A percentile compares a stretch with the other conserved stretches of the same genome.
Evolutionary conservation across 2,113 vertebrate species (phyloP).

Genomic region (Vidua chalybeata): DNA sequence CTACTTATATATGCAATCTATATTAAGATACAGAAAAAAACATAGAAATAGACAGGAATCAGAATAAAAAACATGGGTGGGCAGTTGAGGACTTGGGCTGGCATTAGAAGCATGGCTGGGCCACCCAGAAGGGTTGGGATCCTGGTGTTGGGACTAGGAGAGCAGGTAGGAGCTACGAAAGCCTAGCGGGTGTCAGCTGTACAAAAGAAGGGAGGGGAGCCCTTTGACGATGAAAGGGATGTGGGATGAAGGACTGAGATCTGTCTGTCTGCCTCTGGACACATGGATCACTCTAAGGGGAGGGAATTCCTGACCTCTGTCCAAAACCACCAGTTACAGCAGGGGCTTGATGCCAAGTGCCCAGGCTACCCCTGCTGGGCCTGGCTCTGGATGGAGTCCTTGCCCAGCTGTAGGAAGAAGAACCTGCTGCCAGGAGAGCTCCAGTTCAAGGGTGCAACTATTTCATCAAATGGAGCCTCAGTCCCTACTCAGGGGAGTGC

Average conservation of each 20-base stretch:
- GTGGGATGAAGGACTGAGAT: not conserved
- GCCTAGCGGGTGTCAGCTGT: not conserved
- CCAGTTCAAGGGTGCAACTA: not conserved
- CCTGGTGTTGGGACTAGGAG: not conserved
- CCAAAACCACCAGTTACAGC: not conserved
- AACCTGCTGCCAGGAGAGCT: not conserved
- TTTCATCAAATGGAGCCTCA: not conserved
- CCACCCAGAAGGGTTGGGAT: not conserved
- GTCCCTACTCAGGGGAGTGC: not conserved
- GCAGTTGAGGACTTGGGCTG: not conserved
- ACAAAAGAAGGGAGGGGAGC: not conserved
- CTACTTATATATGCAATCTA: not conserved
- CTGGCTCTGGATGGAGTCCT: not conserved
- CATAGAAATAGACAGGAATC: not conserved
- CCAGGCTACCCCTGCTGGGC: not conserved
- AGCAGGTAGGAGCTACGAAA: accelerated
- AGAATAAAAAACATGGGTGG: not conserved
- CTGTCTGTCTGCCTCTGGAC: not conserved
- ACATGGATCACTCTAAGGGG: not conserved
- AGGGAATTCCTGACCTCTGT: not conserved
- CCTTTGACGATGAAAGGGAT: not conserved
- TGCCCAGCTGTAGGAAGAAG: not conserved
- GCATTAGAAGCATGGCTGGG: not conserved
- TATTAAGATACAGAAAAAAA: not conserved
- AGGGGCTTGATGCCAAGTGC: not conserved